These are phyloP conservation scores for Lasioglossum zephyrum DNA, from an alignment of 2,888 invertebrate species.

Conservation along the genomic window DNA sequence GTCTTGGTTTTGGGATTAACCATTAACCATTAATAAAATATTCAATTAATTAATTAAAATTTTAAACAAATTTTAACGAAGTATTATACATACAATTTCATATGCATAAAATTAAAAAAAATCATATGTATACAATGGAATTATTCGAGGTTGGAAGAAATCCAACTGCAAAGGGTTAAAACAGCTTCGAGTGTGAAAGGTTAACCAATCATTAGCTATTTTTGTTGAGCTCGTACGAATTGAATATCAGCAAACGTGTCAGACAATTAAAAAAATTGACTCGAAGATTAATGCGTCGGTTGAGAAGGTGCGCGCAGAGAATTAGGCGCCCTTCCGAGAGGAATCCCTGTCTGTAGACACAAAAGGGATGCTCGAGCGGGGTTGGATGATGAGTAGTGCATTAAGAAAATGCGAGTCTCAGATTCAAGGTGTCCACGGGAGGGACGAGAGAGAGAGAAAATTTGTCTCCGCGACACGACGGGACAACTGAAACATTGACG, in stretches of 20 bases:
- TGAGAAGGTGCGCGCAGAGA: not conserved
- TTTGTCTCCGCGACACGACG: constrained; percentile 15
- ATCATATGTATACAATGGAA: no score
- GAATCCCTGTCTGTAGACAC: not conserved
- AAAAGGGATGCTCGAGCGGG: not conserved
- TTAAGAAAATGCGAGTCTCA: constrained; percentile 12
- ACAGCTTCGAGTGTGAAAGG: no score
- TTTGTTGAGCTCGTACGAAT: not conserved
- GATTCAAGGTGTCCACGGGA: constrained; percentile 21
- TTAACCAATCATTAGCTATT: no score
- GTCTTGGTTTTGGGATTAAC: no score
- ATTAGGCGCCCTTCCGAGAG: not conserved
- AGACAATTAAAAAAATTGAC: not conserved
- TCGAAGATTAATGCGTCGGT: not conserved
- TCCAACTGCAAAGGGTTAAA: no score
- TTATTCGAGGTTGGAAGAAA: no score
- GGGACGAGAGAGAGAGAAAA: not conserved
- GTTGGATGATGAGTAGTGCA: not conserved
- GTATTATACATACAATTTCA: no score
- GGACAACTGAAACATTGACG: constrained; percentile 22
- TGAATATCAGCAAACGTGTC: not conserved
- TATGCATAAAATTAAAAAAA: no score
- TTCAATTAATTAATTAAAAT: no score
- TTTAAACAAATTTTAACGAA: no score
- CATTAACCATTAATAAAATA: no score